Percentiles rank a stretch among this genome's conserved stretches.
phyloP scores from a whole-genome alignment of 2,888 invertebrate species.

The Lissocephala sabroskyi region DNA sequence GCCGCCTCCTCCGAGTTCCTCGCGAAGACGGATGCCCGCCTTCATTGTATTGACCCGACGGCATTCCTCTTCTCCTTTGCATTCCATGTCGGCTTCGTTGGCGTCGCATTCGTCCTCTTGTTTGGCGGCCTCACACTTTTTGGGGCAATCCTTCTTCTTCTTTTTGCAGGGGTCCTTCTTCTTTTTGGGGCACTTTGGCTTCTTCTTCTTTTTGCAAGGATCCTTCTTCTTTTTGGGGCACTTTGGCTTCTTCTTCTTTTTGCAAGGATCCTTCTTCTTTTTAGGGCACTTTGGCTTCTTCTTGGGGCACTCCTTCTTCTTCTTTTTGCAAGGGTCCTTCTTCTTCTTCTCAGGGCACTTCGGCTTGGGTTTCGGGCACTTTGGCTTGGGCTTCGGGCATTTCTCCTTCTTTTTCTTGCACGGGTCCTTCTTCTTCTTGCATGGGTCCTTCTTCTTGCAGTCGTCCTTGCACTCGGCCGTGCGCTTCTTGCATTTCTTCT shows the following conservation, averaged over 20 bases:
- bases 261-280: background rate
- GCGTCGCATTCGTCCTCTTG: background rate
- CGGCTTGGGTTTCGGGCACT: too few relatives aligned
- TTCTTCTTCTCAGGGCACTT: too few relatives aligned
- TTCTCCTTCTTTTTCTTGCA: background rate
- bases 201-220: background rate
- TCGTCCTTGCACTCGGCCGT: too few relatives aligned
- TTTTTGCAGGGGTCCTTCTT: background rate
- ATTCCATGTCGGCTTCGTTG: background rate
- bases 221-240: background rate
- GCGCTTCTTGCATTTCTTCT: background rate
- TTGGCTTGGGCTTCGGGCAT: background rate
- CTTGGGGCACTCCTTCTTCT: too few relatives aligned
- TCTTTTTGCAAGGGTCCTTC: too few relatives aligned
- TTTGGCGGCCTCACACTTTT: background rate
- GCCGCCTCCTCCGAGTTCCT: too few relatives aligned
- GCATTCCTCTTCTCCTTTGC: too few relatives aligned
- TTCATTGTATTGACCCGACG: too few relatives aligned
- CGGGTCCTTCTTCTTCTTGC: background rate
- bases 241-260: background rate
- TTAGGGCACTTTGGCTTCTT: background rate
- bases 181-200: background rate
- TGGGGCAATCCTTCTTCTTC: background rate
- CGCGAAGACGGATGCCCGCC: too few relatives aligned
- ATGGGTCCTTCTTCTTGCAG: background rate